Evolutionary conservation across 2,888 invertebrate genomes (phyloP).

Genomic region (Megalurothrips usitatus): DNA sequence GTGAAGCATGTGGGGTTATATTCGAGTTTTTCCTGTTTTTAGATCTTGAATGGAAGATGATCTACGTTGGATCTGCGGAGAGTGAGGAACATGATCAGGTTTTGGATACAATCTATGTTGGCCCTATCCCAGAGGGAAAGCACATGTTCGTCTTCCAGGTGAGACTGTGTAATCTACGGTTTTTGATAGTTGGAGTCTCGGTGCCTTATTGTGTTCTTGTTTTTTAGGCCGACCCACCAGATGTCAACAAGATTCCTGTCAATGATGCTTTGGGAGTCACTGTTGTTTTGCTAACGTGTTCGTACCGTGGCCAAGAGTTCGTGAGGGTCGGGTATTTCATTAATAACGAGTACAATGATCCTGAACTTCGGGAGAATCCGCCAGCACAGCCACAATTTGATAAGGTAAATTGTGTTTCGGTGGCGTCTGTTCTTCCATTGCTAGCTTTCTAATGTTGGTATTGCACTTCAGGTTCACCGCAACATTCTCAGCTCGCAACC

Average conservation of each 20-base stretch:
- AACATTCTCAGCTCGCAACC: conserved; percentile 87
- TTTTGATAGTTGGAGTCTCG: not conserved
- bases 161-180: conserved; percentile 37
- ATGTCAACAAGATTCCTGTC: conserved; percentile 87
- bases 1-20: not conserved
- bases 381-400: conserved; percentile 90
- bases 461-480: conserved; percentile 54
- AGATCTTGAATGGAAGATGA: conserved; percentile 99
- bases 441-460: not conserved
- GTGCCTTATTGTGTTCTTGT: conserved; percentile 31
- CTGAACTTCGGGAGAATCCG: conserved; percentile 89
- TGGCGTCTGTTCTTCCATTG: not conserved
- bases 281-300: conserved; percentile 91
- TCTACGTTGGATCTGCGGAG: conserved; percentile 98
- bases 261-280: conserved; percentile 98
- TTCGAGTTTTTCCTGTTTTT: conserved; percentile 42
- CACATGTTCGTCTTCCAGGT: conserved; percentile 94
- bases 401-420: conserved; percentile 59
- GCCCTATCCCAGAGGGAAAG: conserved; percentile 93
- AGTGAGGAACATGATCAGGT: conserved; percentile 95
- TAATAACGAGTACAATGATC: conserved; percentile 93
- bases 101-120: conserved; percentile 95
- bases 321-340: conserved; percentile 98
- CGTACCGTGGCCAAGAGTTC: conserved; percentile 89
- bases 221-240: conserved; percentile 87